Evolutionary conservation across 1,140 invertebrate genomes (phyloP).

Genomic region (Copidosoma floridanum): DNA sequence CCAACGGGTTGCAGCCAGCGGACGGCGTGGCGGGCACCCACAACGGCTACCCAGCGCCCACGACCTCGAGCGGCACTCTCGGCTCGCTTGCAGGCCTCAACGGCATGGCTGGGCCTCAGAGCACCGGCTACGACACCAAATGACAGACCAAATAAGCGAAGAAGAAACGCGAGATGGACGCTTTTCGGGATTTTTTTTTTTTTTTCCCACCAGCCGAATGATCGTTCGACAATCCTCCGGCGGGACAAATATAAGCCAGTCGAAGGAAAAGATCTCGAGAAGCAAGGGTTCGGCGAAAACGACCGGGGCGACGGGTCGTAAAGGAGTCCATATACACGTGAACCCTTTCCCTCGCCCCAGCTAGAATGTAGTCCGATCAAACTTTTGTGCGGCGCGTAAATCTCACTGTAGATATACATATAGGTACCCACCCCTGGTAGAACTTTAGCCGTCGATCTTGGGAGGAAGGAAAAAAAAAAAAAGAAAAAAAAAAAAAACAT

Average conservation of each 20-base stretch:
- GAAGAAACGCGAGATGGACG: too few relatives aligned
- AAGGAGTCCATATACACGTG: too few relatives aligned
- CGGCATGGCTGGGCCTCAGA: conserved; percentile 38
- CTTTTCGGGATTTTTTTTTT: too few relatives aligned
- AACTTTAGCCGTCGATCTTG: conserved; percentile 19
- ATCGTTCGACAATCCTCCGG: too few relatives aligned
- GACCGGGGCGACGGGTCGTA: conserved; percentile 7
- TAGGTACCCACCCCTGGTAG: conserved; percentile 20
- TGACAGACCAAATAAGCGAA: conserved; percentile 54
- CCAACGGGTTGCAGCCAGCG: conserved; percentile 43
- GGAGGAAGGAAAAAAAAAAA: background rate
- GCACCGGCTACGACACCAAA: conserved; percentile 53
- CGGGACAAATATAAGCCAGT: background rate
- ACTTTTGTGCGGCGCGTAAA: conserved; percentile 21
- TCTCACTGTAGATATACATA: conserved; percentile 23
- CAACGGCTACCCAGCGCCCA: conserved; percentile 53
- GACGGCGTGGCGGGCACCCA: conserved; percentile 34
- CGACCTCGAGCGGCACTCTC: conserved; percentile 38
- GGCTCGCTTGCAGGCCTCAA: conserved; percentile 31
- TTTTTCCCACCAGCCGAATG: too few relatives aligned
- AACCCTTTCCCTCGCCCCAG: conserved; percentile 3
- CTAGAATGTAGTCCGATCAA: conserved; percentile 15
- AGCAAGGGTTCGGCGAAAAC: conserved; percentile 6
- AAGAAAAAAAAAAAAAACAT: too few relatives aligned
- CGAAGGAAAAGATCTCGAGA: background rate